Conservation (phyloP, 2,113 vertebrate genomes). For the Zosterops lateralis region DNA sequence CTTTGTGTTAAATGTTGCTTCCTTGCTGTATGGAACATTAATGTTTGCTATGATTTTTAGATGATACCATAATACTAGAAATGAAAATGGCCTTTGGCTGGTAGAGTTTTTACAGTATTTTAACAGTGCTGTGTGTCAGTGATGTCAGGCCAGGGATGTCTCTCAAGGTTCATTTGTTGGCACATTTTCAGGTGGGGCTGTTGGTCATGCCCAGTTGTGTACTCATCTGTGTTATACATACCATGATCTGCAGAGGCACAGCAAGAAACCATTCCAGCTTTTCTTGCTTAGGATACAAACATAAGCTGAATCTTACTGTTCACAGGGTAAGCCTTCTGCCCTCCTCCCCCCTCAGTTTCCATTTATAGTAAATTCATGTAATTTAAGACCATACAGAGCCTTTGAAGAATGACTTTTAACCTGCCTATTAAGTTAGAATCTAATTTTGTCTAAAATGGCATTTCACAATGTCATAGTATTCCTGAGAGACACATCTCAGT, state of each 20-base stretch:
- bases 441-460: neutral
- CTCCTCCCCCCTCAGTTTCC: neutral
- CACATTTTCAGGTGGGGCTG: neutral
- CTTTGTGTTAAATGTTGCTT: neutral
- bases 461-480: neutral
- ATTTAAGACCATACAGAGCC: neutral
- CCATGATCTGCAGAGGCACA: neutral
- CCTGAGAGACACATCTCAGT: neutral
- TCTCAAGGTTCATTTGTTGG: neutral
- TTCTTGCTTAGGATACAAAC: neutral
- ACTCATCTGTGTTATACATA: accelerated
- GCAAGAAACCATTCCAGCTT: neutral
- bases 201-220: neutral
- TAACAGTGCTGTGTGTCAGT: neutral
- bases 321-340: neutral
- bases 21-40: neutral
- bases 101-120: neutral
- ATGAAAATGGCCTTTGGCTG: neutral
- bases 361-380: neutral
- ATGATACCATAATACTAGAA: neutral
- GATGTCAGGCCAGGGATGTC: neutral
- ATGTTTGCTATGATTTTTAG: neutral
- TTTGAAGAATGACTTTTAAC: neutral
- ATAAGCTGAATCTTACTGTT: neutral
- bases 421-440: neutral